A percentile compares a stretch with the other conserved stretches of the same genome.
Evolutionary conservation across 2,797 vertebrate species (phyloP).

Genomic region (Betta splendens): DNA sequence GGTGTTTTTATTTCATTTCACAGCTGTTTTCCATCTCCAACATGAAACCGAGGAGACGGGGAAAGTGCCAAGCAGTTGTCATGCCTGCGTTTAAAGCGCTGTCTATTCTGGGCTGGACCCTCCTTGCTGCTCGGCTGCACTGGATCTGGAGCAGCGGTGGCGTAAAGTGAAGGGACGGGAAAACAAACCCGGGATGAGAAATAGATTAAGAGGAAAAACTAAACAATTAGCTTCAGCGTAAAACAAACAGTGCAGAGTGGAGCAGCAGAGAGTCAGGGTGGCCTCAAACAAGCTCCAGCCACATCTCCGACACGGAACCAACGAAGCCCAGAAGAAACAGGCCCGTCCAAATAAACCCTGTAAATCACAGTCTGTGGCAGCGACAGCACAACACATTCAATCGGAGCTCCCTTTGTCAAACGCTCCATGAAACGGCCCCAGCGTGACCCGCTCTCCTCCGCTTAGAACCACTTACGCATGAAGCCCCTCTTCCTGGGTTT

Average conservation of each 20-base stretch:
- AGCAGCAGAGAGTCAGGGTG: neutral
- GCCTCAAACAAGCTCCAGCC: constrained; percentile 1
- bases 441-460: constrained; percentile 55
- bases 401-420: constrained; percentile 53
- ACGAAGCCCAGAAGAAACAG: constrained; percentile 9
- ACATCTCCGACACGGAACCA: neutral
- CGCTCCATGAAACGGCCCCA: constrained; percentile 67
- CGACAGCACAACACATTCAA: constrained; percentile 24
- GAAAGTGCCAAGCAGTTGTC: neutral
- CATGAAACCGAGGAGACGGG: neutral
- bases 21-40: constrained; percentile 4
- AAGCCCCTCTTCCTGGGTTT: constrained; percentile 54
- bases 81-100: neutral
- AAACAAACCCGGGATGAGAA: constrained; percentile 1
- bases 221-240: neutral
- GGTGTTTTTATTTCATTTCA: neutral
- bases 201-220: neutral
- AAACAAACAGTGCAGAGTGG: neutral
- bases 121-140: neutral
- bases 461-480: constrained; percentile 63
- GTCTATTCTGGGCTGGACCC: neutral
- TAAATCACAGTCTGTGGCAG: neutral
- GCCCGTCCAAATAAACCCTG: constrained; percentile 8
- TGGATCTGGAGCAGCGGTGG: neutral
- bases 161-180: neutral